Conservation (phyloP, 30 jellyfish, hydroid and myxozoan species). For the Phacellophora camtschatica region DNA sequence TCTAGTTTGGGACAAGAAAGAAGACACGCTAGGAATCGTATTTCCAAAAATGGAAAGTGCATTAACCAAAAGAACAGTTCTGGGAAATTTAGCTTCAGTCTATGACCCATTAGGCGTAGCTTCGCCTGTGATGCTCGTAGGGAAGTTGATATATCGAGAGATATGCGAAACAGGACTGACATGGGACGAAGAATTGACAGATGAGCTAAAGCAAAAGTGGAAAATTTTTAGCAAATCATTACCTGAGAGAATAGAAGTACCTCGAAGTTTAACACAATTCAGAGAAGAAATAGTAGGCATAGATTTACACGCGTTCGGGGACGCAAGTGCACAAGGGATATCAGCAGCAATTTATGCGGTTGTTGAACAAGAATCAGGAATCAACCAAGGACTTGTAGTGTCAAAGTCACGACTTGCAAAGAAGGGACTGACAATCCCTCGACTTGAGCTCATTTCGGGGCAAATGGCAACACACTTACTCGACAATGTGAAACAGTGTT, state of each 20-base stretch:
- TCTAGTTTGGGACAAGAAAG: slow-evolving; percentile 77
- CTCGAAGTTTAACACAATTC: slow-evolving; percentile 7
- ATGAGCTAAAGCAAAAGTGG: slow-evolving; percentile 15
- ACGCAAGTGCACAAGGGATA: slow-evolving; percentile 1
- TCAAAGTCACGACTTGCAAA: slow-evolving; percentile 58
- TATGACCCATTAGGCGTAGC: slow-evolving; percentile 52
- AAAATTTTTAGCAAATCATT: not conserved
- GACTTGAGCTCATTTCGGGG: slow-evolving; percentile 63
- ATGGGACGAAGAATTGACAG: slow-evolving; percentile 67
- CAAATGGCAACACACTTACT: slow-evolving; percentile 39
- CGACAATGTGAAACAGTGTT: slow-evolving; percentile 15
- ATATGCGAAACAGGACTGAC: slow-evolving; percentile 48
- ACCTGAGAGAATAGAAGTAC: slow-evolving; percentile 4
- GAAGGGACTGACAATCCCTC: slow-evolving; percentile 35
- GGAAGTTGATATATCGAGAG: slow-evolving; percentile 54
- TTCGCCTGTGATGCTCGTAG: slow-evolving; percentile 72
- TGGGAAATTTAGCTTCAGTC: slow-evolving; percentile 43
- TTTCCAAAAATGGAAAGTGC: slow-evolving; percentile 24
- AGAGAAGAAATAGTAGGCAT: not conserved
- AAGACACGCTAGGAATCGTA: slow-evolving; percentile 27
- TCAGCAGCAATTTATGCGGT: slow-evolving; percentile 18
- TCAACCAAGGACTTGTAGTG: slow-evolving; percentile 36
- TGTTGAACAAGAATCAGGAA: slow-evolving; percentile 4
- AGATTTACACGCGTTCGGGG: slow-evolving; percentile 18
- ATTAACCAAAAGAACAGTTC: slow-evolving; percentile 65